Conservation (phyloP, 2,113 vertebrate species). For the Trogon surrucura region DNA sequence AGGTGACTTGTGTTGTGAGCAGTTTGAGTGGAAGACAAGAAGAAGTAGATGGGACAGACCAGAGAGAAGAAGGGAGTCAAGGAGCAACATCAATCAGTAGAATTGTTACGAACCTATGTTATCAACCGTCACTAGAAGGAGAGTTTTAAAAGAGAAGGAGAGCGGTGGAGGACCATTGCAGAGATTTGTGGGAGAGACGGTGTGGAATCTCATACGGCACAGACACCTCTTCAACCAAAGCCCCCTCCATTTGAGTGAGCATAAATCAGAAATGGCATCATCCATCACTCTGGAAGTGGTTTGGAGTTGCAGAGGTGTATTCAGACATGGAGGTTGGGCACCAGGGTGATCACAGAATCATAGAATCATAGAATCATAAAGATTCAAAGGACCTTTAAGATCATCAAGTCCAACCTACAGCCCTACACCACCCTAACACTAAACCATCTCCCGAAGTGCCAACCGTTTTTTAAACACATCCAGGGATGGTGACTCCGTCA, state of each 20-base stretch:
- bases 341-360: background rate
- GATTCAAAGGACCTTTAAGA: too few relatives aligned
- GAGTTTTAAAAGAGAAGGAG: background rate
- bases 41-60: background rate
- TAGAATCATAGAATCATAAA: too few relatives aligned
- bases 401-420: too few relatives aligned
- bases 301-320: background rate
- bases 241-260: background rate
- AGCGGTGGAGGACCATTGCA: background rate
- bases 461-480: too few relatives aligned
- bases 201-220: background rate
- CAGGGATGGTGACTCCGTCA: too few relatives aligned
- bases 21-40: background rate
- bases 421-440: too few relatives aligned
- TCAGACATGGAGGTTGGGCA: background rate
- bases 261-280: background rate
- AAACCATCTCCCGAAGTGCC: too few relatives aligned
- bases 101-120: background rate
- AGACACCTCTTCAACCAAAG: background rate
- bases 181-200: background rate
- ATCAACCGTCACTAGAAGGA: background rate
- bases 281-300: fast-evolving
- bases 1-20: background rate
- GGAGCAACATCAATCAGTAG: fast-evolving
- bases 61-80: background rate